These are phyloP conservation scores for Siniperca scherzeri DNA, from an alignment of 2,797 vertebrate species.

Conservation along the genomic window DNA sequence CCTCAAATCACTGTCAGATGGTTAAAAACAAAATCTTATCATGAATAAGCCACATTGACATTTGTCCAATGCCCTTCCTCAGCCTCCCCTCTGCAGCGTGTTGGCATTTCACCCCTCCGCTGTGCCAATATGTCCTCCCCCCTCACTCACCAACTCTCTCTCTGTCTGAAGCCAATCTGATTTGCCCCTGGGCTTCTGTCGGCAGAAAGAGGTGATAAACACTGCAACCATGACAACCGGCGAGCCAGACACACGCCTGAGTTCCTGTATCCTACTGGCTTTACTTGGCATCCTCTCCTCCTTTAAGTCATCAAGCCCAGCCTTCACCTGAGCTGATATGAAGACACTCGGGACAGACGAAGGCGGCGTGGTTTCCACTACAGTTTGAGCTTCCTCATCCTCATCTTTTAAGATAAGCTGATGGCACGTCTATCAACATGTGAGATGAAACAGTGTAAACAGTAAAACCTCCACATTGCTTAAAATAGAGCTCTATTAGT, in stretches of 20 bases:
- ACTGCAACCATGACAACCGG: constrained; percentile 86
- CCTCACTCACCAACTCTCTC: constrained; percentile 73
- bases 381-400: constrained; percentile 45
- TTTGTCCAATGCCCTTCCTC: constrained; percentile 77
- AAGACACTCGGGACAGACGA: constrained; percentile 47
- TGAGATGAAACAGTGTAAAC: constrained; percentile 55
- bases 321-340: constrained; percentile 72
- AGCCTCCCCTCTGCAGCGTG: constrained; percentile 67
- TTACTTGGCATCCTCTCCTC: constrained; percentile 72
- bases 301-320: constrained; percentile 71
- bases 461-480: constrained; percentile 40
- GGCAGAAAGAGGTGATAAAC: constrained; percentile 84
- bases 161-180: constrained; percentile 83
- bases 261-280: constrained; percentile 76
- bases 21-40: constrained; percentile 62
- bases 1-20: constrained; percentile 23
- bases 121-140: constrained; percentile 80
- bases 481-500: constrained; percentile 55
- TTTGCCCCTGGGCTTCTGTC: constrained; percentile 83
- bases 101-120: constrained; percentile 82
- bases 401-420: constrained; percentile 47
- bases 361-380: constrained; percentile 27
- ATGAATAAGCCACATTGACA: constrained; percentile 77
- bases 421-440: constrained; percentile 34
- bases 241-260: constrained; percentile 71